Evolutionary conservation across 2,113 vertebrate species (phyloP).

Genomic region (Epinephelus cyanopodus): DNA sequence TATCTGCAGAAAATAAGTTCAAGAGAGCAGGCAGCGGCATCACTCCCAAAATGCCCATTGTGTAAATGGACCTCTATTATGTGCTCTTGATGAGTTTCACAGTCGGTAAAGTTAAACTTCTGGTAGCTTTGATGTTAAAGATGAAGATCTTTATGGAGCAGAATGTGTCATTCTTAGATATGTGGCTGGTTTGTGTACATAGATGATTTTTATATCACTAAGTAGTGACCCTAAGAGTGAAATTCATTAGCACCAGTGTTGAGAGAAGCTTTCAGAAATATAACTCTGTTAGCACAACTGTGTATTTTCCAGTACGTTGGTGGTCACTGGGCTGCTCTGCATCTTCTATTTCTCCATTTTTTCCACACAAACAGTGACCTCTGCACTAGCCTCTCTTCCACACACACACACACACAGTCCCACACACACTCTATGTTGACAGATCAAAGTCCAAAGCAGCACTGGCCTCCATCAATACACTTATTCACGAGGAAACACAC

Average conservation of each 20-base stretch:
- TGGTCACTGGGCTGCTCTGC: not conserved
- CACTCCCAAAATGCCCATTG: constrained; percentile 11
- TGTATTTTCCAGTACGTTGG: not conserved
- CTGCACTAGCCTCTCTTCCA: not conserved
- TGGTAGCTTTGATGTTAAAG: not conserved
- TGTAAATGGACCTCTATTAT: constrained; percentile 4
- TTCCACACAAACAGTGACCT: constrained; percentile 1
- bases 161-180: not conserved
- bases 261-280: not conserved
- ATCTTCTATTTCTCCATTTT: not conserved
- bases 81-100: not conserved
- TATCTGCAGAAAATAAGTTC: not conserved
- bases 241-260: not conserved
- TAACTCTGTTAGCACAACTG: not conserved
- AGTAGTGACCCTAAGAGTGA: not conserved
- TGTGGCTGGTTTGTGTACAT: not conserved
- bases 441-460: constrained; percentile 74
- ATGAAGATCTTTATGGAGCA: not conserved
- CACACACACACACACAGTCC: constrained; percentile 6
- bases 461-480: constrained; percentile 60
- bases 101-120: constrained; percentile 1
- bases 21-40: not conserved
- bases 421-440: constrained; percentile 58
- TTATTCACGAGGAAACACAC: constrained; percentile 54
- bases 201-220: not conserved